These are phyloP conservation scores for Drosophila asahinai DNA, from an alignment of 1,140 invertebrate species.

Conservation along the genomic window DNA sequence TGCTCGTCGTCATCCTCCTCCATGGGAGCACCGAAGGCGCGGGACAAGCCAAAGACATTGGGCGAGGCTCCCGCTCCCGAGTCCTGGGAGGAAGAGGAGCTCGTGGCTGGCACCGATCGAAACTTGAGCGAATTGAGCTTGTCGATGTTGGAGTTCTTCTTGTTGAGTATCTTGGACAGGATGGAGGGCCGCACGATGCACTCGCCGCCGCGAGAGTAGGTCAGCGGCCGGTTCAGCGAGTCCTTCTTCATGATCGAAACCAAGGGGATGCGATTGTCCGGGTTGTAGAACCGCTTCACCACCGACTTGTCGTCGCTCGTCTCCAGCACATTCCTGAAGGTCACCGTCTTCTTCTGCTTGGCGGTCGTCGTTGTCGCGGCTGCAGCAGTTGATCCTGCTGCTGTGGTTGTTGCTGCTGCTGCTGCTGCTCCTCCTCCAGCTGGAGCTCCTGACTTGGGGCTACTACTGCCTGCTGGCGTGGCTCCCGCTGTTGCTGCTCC, in stretches of 20 bases:
- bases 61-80: conserved; percentile 7
- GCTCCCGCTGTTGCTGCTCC: conserved; percentile 8
- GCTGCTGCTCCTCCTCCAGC: conserved; percentile 5
- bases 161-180: conserved; percentile 83
- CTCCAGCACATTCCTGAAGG: conserved; percentile 84
- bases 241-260: conserved; percentile 85
- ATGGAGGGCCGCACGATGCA: conserved; percentile 83
- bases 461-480: conserved; percentile 14
- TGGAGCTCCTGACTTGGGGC: conserved; percentile 10
- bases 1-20: conserved; percentile 66
- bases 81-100: conserved; percentile 8
- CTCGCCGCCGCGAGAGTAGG: conserved; percentile 74
- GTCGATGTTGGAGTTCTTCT: conserved; percentile 84
- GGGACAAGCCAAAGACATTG: conserved; percentile 86
- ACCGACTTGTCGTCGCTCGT: conserved; percentile 84
- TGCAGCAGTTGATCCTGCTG: background rate
- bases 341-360: conserved; percentile 84
- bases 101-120: conserved; percentile 55
- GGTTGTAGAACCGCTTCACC: conserved; percentile 84
- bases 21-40: conserved; percentile 86
- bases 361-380: conserved; percentile 9
- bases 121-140: conserved; percentile 85
- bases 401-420: background rate
- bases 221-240: conserved; percentile 69
- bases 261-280: conserved; percentile 75